Percentiles rank a stretch among this genome's conserved stretches.
These are phyloP conservation scores for Charanyca ferruginea DNA, from an alignment of 2,888 invertebrate genomes.

Conservation along the genomic window DNA sequence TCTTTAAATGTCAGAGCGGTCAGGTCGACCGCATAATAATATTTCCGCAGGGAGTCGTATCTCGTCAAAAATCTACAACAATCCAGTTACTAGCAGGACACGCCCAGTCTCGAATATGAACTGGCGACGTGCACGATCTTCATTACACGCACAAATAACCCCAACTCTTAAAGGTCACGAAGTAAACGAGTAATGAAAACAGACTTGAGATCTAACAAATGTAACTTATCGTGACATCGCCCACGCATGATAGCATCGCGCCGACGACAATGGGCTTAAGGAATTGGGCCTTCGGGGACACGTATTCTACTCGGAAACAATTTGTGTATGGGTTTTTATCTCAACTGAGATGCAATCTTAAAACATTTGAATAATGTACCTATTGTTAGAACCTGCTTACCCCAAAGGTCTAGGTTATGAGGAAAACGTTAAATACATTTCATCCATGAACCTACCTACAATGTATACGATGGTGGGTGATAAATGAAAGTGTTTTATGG, in stretches of 20 bases:
- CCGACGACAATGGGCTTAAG: constrained; percentile 76
- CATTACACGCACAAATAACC: constrained; percentile 77
- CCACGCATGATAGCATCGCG: constrained; percentile 82
- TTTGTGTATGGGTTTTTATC: constrained; percentile 71
- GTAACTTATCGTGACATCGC: constrained; percentile 81
- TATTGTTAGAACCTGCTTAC: constrained; percentile 56
- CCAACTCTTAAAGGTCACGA: constrained; percentile 73
- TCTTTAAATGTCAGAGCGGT: constrained; percentile 71
- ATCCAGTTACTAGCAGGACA: constrained; percentile 73
- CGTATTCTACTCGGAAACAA: constrained; percentile 74
- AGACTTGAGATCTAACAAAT: constrained; percentile 75
- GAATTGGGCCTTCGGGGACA: constrained; percentile 76
- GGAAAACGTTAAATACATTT: constrained; percentile 43
- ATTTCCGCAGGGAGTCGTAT: constrained; percentile 74
- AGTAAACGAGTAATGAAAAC: constrained; percentile 74
- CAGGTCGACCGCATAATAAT: constrained; percentile 71
- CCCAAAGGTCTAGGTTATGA: constrained; percentile 58
- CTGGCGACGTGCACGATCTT: constrained; percentile 75
- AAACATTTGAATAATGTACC: constrained; percentile 58
- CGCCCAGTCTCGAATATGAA: constrained; percentile 69
- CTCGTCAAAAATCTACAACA: constrained; percentile 74
- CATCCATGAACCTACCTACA: constrained; percentile 24
- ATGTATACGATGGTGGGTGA: constrained; percentile 49
- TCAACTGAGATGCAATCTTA: constrained; percentile 64
- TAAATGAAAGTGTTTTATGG: constrained; percentile 51